Base-by-base conservation (phyloP, 2,888 invertebrate species). In the Habrosyne pyritoides region DNA sequence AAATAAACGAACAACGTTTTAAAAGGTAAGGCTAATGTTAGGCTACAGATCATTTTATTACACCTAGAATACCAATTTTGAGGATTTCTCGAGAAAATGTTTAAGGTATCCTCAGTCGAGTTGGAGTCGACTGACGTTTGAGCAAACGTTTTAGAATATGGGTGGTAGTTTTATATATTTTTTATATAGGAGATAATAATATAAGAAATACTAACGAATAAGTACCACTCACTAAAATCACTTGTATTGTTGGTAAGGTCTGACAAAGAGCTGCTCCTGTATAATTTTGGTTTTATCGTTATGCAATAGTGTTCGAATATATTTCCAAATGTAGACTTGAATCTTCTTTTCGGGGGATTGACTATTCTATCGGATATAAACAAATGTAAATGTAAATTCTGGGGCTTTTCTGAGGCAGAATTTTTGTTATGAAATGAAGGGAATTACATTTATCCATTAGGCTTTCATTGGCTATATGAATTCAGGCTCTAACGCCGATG, bases 251-350 rank as follows among this genome's bases (percentile, higher is more conserved):
- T 75, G 18, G 83, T 80, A 24, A 91, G 79, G 57, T 91, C 87
- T 6, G 91, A 87, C 46, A 91, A 63, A 6, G 91, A 91, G 63
- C 71, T 88, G 69, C 91, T 89, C 61, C 75, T 83, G 52, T 79
- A 73, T 14, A 85, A 63, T 73, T 84, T 87, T 5, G 90, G 91
- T 58, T 85, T 86, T 61, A 91, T 89, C n/a, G 86, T 87, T 64
- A 91, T 90, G 61, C 81, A 87, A 69, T 90, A 91, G 52, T 84
- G 83, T 66, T 91, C 89, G 53, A 79, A 79, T 55, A 85, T 77
- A 67, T 79, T 82, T 51, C 77, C 75, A 55, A 74, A 64, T 2
- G 50, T 18, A 7, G 74, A 73, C 33, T 73, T 71, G 52, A 70
- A 67, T 70, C 78, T 82, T 72, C 79, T 82, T 69, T 77, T 86